Base-by-base conservation (phyloP, 2,888 invertebrate genomes). In the Monopis laevigella region DNA sequence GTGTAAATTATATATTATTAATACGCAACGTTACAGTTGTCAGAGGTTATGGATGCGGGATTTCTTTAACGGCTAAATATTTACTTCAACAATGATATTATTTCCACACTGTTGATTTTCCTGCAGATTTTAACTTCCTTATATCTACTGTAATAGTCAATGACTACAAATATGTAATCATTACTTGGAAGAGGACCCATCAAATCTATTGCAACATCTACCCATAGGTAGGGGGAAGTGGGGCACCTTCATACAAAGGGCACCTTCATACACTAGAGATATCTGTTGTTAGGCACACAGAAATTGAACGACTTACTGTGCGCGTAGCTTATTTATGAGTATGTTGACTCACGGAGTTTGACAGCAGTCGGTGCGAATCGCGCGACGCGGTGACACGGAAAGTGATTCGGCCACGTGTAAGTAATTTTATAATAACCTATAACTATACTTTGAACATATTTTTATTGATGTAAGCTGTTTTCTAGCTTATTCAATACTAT, bases 101-200 rank as follows among this genome's bases (percentile, higher is more conserved):
- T 44, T 16, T 42, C 19, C 6, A 39, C 5, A 19, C 19, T 26
- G 3, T 38, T 32, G 2, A 44, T 30, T 8, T 3, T 12, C n/a
- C 26, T 27, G n/a, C 14, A 13, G 7, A 41, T 34, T 26, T 44
- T 44, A 2, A 44, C 13, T 14, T 44, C 39, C 27, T 44, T 44
- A 5, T 41, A 54, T 1, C 53, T 14, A 11, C 45, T 46, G 39
- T 45, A 54, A 21, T 53, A 54, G 8, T 56, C 51, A 2, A 54
- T 19, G 0, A 53, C 7, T 0, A 53, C 50, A 1, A 55, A 34
- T 1, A 54, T 4, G 21, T 53, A 46, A 3, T 53, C 47, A n/a
- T 28, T 14, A 21, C 13, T 48, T 0, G 53, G 52, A 2, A 55
- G 12, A 1, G 52, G 54, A 0, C 51, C 53, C 11, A 53, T 4